These are phyloP conservation scores for Glaucidium brasilianum DNA, from an alignment of 2,113 vertebrate genomes.

Conservation along the genomic window DNA sequence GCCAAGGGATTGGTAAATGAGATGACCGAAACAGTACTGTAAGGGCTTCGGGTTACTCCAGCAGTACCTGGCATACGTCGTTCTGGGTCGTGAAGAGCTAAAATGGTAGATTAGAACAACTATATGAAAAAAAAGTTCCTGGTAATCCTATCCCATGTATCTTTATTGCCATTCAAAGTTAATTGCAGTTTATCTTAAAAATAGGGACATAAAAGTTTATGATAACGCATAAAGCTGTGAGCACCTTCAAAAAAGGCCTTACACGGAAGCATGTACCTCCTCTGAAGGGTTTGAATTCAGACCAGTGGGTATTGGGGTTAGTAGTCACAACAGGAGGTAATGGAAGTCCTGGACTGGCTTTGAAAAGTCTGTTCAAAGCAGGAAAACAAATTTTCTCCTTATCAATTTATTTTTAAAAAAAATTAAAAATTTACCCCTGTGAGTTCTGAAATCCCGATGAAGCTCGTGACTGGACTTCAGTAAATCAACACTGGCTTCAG, in stretches of 20 bases:
- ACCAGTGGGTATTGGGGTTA: background rate
- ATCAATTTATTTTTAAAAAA: background rate
- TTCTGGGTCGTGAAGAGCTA: background rate
- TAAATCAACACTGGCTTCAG: background rate
- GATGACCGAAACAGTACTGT: background rate
- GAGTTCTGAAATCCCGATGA: background rate
- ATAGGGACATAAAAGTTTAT: background rate
- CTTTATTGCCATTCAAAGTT: background rate
- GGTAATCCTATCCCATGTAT: background rate
- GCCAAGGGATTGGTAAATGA: background rate
- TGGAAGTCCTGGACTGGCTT: background rate
- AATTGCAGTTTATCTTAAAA: background rate
- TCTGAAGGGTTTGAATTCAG: background rate
- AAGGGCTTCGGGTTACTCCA: background rate
- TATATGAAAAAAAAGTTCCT: background rate
- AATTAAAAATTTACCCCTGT: background rate
- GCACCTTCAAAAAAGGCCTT: background rate
- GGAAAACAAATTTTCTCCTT: background rate
- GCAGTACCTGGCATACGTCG: background rate
- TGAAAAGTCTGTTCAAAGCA: background rate
- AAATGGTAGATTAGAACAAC: background rate
- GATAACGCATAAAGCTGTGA: background rate
- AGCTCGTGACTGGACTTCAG: background rate
- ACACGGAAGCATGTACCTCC: fast-evolving
- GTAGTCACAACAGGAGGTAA: background rate